Evolutionary conservation across 2,797 vertebrate genomes (phyloP).

Genomic region (Amblyopsis hoosieri): DNA sequence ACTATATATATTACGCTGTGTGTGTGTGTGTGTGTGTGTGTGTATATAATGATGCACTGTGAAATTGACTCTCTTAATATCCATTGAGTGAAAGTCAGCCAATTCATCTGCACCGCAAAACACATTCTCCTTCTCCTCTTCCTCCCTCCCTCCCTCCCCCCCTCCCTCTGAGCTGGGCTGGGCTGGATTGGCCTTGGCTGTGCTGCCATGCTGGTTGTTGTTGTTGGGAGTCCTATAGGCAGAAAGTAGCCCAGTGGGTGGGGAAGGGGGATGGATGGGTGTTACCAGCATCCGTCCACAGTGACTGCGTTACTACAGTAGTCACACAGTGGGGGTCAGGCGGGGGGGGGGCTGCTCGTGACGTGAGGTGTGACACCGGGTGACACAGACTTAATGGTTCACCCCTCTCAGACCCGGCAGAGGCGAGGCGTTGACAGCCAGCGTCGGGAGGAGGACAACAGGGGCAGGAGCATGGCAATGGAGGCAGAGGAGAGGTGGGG

Average conservation of each 20-base stretch:
- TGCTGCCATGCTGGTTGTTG: conserved; percentile 45
- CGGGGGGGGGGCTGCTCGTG: conserved; percentile 7
- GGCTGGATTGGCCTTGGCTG: neutral
- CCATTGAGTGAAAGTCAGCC: too few species aligned
- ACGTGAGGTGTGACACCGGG: conserved; percentile 19
- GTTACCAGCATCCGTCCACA: conserved; percentile 19
- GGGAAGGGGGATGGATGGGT: conserved; percentile 23
- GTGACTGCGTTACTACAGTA: conserved; percentile 22
- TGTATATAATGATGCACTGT: too few species aligned
- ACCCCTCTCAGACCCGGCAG: conserved; percentile 1
- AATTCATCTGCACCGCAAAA: neutral
- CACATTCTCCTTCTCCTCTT: neutral
- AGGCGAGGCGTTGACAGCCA: conserved; percentile 2
- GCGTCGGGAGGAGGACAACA: conserved; percentile 1
- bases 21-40: too few species aligned
- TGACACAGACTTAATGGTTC: conserved; percentile 16
- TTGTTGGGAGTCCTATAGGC: conserved; percentile 43
- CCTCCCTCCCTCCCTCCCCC: neutral
- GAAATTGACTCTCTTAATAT: too few species aligned
- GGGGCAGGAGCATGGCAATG: neutral
- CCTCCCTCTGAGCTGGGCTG: neutral
- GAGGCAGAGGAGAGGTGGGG: neutral
- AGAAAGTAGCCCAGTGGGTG: conserved; percentile 32
- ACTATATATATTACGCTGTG: too few species aligned
- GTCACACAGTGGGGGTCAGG: conserved; percentile 25